Percentiles rank a stretch among this genome's conserved stretches.
Evolutionary conservation across 2,113 vertebrate species (phyloP).

Genomic region (human): GRCh38 chr3:146719001-146719500

Average conservation of each 20-base stretch:
- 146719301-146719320: neutral
- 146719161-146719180: neutral
- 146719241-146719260: neutral
- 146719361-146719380: neutral
- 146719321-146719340: neutral
- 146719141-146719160: neutral
- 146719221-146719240: neutral
- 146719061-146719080: neutral
- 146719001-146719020: neutral
- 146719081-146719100: neutral
- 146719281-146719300: neutral
- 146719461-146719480: neutral
- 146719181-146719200: neutral
- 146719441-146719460: neutral
- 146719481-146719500: neutral
- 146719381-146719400: neutral
- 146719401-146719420: neutral
- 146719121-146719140: neutral
- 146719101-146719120: neutral
- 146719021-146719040: neutral
- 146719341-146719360: neutral
- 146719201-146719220: neutral
- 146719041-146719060: neutral
- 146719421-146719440: neutral
- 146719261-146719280: neutral